Conservation (phyloP, 1,140 invertebrate genomes). For the Trialeurodes vaporariorum region DNA sequence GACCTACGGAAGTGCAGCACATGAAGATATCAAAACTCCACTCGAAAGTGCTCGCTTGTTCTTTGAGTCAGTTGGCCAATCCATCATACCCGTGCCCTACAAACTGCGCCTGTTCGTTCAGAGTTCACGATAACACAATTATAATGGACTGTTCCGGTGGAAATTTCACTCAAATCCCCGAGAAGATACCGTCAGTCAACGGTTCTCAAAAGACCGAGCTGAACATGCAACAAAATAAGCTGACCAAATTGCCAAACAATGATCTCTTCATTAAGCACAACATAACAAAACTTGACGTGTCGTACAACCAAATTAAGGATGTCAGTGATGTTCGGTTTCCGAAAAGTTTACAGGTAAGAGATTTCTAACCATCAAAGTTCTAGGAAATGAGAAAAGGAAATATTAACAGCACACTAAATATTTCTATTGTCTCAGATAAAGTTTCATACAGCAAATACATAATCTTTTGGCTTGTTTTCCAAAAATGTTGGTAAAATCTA, state of each 20-base stretch:
- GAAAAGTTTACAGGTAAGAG: slow-evolving; percentile 14
- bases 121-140: slow-evolving; percentile 34
- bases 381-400: too few relatives aligned
- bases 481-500: too few relatives aligned
- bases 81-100: slow-evolving; percentile 34
- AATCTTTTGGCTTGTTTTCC: too few relatives aligned
- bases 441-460: too few relatives aligned
- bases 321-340: slow-evolving; percentile 26
- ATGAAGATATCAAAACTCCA: neutral
- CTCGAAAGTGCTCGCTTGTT: slow-evolving; percentile 31
- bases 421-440: too few relatives aligned
- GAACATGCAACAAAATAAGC: slow-evolving; percentile 38
- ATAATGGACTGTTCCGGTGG: slow-evolving; percentile 41
- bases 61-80: slow-evolving; percentile 23
- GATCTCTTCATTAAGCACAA: slow-evolving; percentile 31
- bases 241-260: slow-evolving; percentile 33
- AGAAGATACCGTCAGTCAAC: slow-evolving; percentile 24
- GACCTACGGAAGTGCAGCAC: slow-evolving; percentile 19
- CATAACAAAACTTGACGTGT: slow-evolving; percentile 38
- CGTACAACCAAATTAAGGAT: slow-evolving; percentile 40
- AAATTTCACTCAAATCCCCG: slow-evolving; percentile 32
- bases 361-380: too few relatives aligned
- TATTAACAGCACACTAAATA: too few relatives aligned
- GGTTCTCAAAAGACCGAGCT: slow-evolving; percentile 34
- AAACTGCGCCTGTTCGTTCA: slow-evolving; percentile 37